Percentiles rank a stretch among this genome's conserved stretches.
These are phyloP conservation scores for Cerceris rybyensis DNA, from an alignment of 2,888 invertebrate genomes.

Conservation along the genomic window DNA sequence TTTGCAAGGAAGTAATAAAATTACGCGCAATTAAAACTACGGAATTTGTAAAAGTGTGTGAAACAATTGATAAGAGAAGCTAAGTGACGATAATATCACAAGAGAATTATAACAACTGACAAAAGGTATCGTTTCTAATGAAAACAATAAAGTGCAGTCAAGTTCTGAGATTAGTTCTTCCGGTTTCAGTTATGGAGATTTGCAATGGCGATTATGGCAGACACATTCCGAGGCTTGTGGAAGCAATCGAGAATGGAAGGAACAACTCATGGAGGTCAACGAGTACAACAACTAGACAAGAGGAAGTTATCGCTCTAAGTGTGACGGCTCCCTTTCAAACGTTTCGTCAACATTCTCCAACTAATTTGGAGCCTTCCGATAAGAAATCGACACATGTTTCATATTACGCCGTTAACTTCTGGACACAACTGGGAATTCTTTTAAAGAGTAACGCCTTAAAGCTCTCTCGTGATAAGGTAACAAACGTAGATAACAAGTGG, in stretches of 20 bases:
- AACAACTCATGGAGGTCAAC: slow-evolving; percentile 83
- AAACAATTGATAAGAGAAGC: too few species aligned
- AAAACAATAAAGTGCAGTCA: background rate
- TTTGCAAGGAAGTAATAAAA: too few species aligned
- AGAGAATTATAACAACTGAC: too few species aligned
- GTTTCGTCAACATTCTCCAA: slow-evolving; percentile 72
- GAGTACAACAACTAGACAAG: slow-evolving; percentile 62
- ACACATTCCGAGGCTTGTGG: slow-evolving; percentile 83
- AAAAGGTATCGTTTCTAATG: too few species aligned
- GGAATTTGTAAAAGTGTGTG: too few species aligned
- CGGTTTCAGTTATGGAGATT: slow-evolving; percentile 88
- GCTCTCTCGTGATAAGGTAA: slow-evolving; percentile 85
- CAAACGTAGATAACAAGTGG: background rate
- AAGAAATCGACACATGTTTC: slow-evolving; percentile 64
- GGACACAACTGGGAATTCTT: slow-evolving; percentile 84
- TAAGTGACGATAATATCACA: too few species aligned
- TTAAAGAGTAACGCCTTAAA: slow-evolving; percentile 86
- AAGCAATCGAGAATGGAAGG: slow-evolving; percentile 86
- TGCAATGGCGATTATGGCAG: slow-evolving; percentile 90
- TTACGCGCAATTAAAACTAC: too few species aligned
- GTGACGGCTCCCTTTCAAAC: slow-evolving; percentile 83
- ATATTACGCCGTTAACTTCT: slow-evolving; percentile 84
- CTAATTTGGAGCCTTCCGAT: slow-evolving; percentile 66
- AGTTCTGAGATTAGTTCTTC: background rate
- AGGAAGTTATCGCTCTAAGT: slow-evolving; percentile 83